Evolutionary conservation across 2,888 invertebrate species (phyloP), one percentile per base, ranked within the genome.

Genomic region (Altica lythri): DNA sequence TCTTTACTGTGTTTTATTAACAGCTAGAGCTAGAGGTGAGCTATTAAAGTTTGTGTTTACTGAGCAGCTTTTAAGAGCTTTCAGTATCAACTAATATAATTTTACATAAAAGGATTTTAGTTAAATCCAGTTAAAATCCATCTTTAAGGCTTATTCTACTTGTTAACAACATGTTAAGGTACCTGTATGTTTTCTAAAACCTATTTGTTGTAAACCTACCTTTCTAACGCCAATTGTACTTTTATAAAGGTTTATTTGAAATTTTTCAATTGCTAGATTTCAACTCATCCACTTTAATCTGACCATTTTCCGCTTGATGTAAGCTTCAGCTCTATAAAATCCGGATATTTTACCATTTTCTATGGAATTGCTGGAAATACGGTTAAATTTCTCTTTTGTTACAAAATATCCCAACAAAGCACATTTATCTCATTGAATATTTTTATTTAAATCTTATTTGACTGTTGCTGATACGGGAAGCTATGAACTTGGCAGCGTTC

Each of bases 261-360:
- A 17, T 46, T 44, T 46, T 46, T 46, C 37, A 25, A 46, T 37
- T 16, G 35, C 46, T 22, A 34, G 32, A 42, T 50, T 51, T 44
- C 30, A 44, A 37, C 51, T 44, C 44, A 44, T 35, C 22, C 18
- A 51, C 12, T 19, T 35, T 51, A 51, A 51, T 51, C 43, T 37
- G 19, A 44, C 44, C 51, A 51, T 51, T 51, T 51, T 51, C 43
- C 51, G 37, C 51, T 44, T 44, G 35, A 51, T 29, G 34, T 51
- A 16, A 51, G 37, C 44, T 51, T 44, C 37, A 19, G 51, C 51
- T 43, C 35, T 44, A 51, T 51, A 37, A 51, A 51, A 35, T 43
- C 51, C 34, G 43, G 44, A 44, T 44, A 51, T 37, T 43, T 35
- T 19, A 16, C 43, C 27, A 50, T 50, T 43, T 51, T 29, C 51